Evolutionary conservation across 2,888 invertebrate species (phyloP), one percentile per base, ranked within the genome.

Genomic region (Atherix ibis): DNA sequence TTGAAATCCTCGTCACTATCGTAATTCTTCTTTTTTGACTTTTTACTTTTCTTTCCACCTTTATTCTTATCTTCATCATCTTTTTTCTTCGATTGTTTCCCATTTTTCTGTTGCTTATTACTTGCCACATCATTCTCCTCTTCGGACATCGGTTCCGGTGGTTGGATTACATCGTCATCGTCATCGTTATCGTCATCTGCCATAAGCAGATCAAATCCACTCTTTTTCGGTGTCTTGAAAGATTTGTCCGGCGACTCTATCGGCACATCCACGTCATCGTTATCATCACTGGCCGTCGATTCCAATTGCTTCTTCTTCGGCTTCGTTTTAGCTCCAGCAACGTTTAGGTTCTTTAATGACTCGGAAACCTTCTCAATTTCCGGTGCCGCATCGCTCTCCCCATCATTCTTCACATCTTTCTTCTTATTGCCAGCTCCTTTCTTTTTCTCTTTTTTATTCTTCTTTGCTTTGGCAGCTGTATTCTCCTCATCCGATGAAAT

Each of bases 1-100:
- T 81, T 81, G 49, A 87, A 85, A 53, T 85, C 85, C 36, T 72
- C 72, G 41, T 82, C 81, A 50, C 80, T 80, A 35, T 79, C 79
- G 47, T 76, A 73, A 44, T 73, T 75, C 62, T 77, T 82, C 50
- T 75, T 71, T 50, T 73, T 75, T 4, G 67, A 59, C 56, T 79
- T 80, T 51, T 80, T 81, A 3, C 73, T 70, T 54, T 81, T 80
- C 54, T 80, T 80, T 14, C 70, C 71, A 45, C 43, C 51, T 59
- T 65, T 50, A 51, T 49, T 37, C 44, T 54, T 46, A 56, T 51
- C 15, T 37, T 58, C 51, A 39, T 56, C 53, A 38, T 56, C 60
- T 44, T 54, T 59, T 43, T 53, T 61, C 35, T 53, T 54, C 40
- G 57, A 56, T 40, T 52, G 51, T 38, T 53, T 48, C 44, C 52